Evolutionary conservation across 1,140 invertebrate genomes (phyloP).

Genomic region (Bilobella aurantiaca): DNA sequence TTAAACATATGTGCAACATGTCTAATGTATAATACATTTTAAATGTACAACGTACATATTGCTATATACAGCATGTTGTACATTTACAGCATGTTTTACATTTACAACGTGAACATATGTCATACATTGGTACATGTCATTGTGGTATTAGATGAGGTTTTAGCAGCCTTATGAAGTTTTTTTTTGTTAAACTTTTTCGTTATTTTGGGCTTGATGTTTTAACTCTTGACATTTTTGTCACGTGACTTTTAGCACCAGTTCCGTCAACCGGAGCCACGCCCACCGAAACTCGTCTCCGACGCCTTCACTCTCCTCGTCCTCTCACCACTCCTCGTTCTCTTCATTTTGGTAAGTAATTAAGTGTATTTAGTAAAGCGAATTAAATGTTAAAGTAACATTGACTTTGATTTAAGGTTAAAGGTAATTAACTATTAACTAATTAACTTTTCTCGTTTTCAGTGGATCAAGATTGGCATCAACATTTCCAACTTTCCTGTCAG

Average conservation of each 20-base stretch:
- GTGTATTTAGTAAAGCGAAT: too few species aligned
- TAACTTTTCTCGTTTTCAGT: constrained; percentile 45
- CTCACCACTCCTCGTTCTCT: constrained; percentile 68
- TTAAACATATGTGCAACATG: constrained; percentile 27
- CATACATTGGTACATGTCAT: too few species aligned
- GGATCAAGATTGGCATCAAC: constrained; percentile 81
- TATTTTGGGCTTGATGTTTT: background rate
- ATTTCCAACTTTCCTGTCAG: constrained; percentile 70
- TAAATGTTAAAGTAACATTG: too few species aligned
- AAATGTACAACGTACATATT: too few species aligned
- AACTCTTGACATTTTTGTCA: background rate
- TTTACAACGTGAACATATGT: too few species aligned
- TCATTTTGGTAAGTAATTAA: constrained; percentile 65
- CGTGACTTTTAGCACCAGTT: constrained; percentile 66
- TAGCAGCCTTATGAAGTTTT: too few species aligned
- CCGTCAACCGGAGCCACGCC: constrained; percentile 80
- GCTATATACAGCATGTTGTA: too few species aligned
- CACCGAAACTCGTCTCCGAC: constrained; percentile 73
- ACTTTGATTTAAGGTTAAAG: background rate
- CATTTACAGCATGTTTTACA: too few species aligned
- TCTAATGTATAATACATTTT: too few species aligned
- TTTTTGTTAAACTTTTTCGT: constrained; percentile 15
- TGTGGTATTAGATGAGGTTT: too few species aligned
- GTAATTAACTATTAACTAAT: background rate
- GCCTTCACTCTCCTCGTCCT: constrained; percentile 76